Evolutionary conservation across 2,888 invertebrate genomes (phyloP).

Genomic region (Aphodius granarius): DNA sequence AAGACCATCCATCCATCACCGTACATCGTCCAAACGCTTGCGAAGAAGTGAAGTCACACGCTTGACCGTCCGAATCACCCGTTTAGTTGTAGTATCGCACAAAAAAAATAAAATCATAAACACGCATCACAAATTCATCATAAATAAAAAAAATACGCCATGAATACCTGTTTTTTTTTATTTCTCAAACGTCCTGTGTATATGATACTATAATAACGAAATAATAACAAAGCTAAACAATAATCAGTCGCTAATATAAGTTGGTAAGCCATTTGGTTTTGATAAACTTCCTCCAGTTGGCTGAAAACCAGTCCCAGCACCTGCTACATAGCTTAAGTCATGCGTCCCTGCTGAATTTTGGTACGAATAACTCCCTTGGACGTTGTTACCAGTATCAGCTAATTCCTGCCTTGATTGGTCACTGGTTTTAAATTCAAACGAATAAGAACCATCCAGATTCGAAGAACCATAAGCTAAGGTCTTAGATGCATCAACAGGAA

Average conservation of each 20-base stretch:
- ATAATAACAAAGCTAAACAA: slow-evolving; percentile 41
- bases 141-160: slow-evolving; percentile 2
- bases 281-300: slow-evolving; percentile 50
- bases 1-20: background rate
- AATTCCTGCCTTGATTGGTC: slow-evolving; percentile 39
- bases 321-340: slow-evolving; percentile 38
- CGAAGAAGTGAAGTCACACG: background rate
- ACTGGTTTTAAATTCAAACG: slow-evolving; percentile 36
- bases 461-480: slow-evolving; percentile 5
- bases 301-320: slow-evolving; percentile 39
- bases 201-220: slow-evolving; percentile 13
- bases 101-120: slow-evolving; percentile 5
- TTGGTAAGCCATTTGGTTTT: slow-evolving; percentile 34
- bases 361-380: slow-evolving; percentile 40
- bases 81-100: slow-evolving; percentile 12
- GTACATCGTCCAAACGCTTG: slow-evolving; percentile 2
- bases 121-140: background rate
- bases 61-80: background rate
- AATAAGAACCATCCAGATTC: slow-evolving; percentile 40
- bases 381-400: slow-evolving; percentile 38
- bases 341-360: slow-evolving; percentile 35
- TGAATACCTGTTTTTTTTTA: background rate
- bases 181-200: background rate
- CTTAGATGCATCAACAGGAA: background rate
- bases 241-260: no score